Base-by-base conservation (phyloP, 2,113 vertebrate genomes). In the Scomber japonicus region DNA sequence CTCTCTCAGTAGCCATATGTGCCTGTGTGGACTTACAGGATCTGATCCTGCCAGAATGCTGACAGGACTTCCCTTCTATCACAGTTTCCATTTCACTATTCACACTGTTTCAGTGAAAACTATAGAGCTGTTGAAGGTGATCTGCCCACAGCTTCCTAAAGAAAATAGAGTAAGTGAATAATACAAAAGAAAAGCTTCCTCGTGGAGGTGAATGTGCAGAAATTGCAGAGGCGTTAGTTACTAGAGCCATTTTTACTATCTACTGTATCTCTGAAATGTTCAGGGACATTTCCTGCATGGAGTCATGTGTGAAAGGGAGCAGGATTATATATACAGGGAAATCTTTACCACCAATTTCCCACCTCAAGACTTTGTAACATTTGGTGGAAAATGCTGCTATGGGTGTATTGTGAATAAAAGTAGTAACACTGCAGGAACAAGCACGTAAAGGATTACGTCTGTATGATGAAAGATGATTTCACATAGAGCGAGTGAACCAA, bases 1-100 rank as follows among this genome's bases (percentile, higher is more conserved):
- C 55, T 62, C 76, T 83, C 77, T 82, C 78, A 16, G 69, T 45
- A 78, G 70, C 31, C 82, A 76, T 61, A 57, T 75, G 53, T 45
- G 66, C 44, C 59, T 65, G 16, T 57, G 4, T 48, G 50, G 77
- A 83, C 64, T 85, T 64, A 46, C 11, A 61, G 57, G 60, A 81
- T 73, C 40, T 83, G 9, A 27, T 57, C 40, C 64, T 68, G 69
- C 55, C 55, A 53, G 72, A 63, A 70, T 11, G 17, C 16, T 60
- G 79, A 77, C 35, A 19, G 77, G 65, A 82, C 87, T 73, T 63
- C 79, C 19, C 60, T 24, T 79, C 59, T 51, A 46, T 71, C 78
- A 64, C 44, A 60, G 53, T 45, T 19, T 68, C 68, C 1, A 3
- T 46, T 75, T 74, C 72, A 15, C 48, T 1, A 14, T 72, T 80